Conservation (phyloP, 2,113 vertebrate genomes). For the Rhinopomastus cyanomelas region DNA sequence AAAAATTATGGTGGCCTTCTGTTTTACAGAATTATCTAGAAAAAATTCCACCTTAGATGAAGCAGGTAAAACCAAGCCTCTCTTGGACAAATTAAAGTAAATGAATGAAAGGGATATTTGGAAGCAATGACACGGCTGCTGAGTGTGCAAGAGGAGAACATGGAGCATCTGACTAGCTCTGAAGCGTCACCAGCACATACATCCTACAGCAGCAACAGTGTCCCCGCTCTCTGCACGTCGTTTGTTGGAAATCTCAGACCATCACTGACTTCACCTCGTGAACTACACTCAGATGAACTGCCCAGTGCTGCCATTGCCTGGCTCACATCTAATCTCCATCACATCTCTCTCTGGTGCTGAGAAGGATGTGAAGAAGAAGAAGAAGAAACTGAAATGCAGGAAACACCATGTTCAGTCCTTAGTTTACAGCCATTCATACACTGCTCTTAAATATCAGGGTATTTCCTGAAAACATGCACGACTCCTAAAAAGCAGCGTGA, state of each 20-base stretch:
- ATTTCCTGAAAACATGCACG: not conserved
- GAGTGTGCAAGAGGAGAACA: not conserved
- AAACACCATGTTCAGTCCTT: not conserved
- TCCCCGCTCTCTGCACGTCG: not conserved
- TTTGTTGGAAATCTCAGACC: not conserved
- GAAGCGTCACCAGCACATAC: not conserved
- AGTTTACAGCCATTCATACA: not conserved
- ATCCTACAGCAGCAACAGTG: fast-evolving
- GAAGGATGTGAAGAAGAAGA: not conserved
- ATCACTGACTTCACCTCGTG: fast-evolving
- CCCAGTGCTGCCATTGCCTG: not conserved
- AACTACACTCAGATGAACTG: not conserved
- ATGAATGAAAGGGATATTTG: not conserved
- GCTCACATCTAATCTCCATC: not conserved
- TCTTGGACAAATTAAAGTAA: not conserved
- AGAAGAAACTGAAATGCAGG: not conserved
- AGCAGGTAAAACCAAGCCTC: not conserved
- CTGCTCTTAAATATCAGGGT: not conserved
- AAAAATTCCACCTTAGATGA: not conserved
- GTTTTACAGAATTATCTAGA: not conserved
- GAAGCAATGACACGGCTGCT: not conserved
- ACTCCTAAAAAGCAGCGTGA: not conserved
- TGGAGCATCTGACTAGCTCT: not conserved
- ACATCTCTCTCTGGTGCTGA: not conserved
- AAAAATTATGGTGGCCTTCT: not conserved